Base-by-base conservation (phyloP, 2,888 invertebrate genomes). In the Rhabditoides inermis region DNA sequence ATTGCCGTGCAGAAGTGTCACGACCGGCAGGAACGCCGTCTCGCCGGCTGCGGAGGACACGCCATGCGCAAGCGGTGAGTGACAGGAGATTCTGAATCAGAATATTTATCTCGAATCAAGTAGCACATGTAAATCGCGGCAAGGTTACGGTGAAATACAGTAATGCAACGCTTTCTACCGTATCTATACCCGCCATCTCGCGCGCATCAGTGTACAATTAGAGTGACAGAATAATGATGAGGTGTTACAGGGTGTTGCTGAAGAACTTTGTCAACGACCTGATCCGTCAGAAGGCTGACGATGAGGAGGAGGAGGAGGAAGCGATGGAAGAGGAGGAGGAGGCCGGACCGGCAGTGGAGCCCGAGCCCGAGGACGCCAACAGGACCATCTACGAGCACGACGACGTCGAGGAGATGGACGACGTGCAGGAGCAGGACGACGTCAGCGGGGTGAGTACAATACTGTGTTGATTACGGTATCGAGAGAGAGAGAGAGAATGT, bases 1-100 rank as follows among this genome's bases (percentile, higher is more conserved):
- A 56, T 67, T 39, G 67, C 67, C 37, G 49, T 67, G 10, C 58
- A 61, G 42, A 67, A 67, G 50, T 67, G 67, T 49, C 65, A 61
- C 45, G 64, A 64, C 49, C 58, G 56, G 42, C 46, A 44, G 30
- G 67, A 67, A 45, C 58, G 59, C 52, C 56, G 64, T 39, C 28
- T 53, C 39, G 64, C 67, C 39, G 67, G 67, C 18, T 64, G 64
- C 44, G 67, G 67, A 32, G 67, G 67, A 20, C 47, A 52, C 10
- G 61, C 64, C 18, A 67, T 67, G 67, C 28, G 67, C 35, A 64
- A 64, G 26, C 35, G 58, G 54, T 60, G 20, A 2, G 50, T 23
- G 20, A 22, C 5, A 15, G 10, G 10, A 46, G 18, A n/a, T 28
- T 15, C 7, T 32, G 6, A 23, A 12, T n/a, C n/a, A n/a, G n/a